A percentile compares a stretch with the other conserved stretches of the same genome.
Evolutionary conservation across 2,888 invertebrate genomes (phyloP).

Genomic region (Osmoderma eremita): DNA sequence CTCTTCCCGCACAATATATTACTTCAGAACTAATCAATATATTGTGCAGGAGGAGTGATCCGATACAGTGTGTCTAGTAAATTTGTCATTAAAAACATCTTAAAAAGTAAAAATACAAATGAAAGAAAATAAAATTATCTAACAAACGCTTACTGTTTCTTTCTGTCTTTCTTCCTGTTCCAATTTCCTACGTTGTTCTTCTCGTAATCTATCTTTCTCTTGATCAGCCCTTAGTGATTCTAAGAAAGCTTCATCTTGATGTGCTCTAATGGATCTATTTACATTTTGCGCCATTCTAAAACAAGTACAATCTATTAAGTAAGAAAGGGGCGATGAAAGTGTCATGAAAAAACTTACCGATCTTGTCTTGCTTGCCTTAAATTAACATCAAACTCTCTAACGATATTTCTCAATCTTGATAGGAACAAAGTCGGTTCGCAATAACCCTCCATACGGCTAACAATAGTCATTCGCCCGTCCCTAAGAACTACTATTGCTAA

Average conservation of each 20-base stretch:
- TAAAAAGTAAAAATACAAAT: too few relatives aligned
- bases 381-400: constrained; percentile 87
- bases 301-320: neutral
- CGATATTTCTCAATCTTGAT: constrained; percentile 77
- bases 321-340: neutral
- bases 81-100: too few relatives aligned
- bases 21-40: too few relatives aligned
- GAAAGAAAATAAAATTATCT: too few relatives aligned
- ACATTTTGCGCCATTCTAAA: constrained; percentile 65
- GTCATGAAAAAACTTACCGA: constrained; percentile 65
- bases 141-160: constrained; percentile 54
- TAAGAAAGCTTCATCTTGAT: constrained; percentile 94
- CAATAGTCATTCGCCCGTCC: constrained; percentile 86
- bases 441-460: constrained; percentile 82
- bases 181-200: constrained; percentile 68
- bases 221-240: constrained; percentile 92
- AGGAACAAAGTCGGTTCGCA: constrained; percentile 78
- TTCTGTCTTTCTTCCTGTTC: constrained; percentile 66
- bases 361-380: constrained; percentile 88
- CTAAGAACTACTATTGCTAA: constrained; percentile 90
- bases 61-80: too few relatives aligned
- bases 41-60: too few relatives aligned
- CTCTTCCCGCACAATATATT: too few relatives aligned
- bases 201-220: constrained; percentile 85
- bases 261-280: constrained; percentile 85